Percentiles rank a stretch among this genome's conserved stretches.
Evolutionary conservation across 2,888 invertebrate species (phyloP).

Genomic region (Gari tellinella): DNA sequence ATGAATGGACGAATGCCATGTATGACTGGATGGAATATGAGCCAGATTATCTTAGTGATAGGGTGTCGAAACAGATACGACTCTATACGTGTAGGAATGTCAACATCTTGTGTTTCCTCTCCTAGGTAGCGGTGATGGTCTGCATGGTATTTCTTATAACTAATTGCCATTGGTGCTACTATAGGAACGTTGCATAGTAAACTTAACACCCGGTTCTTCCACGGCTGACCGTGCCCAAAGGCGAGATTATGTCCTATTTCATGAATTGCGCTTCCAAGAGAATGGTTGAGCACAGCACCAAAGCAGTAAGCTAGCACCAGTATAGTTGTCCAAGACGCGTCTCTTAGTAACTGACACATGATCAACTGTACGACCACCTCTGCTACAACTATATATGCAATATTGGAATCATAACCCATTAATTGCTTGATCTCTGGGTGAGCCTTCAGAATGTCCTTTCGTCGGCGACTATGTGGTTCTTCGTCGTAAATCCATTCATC

Average conservation of each 20-base stretch:
- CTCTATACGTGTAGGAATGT: slow-evolving; percentile 83
- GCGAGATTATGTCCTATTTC: slow-evolving; percentile 84
- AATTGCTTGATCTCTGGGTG: slow-evolving; percentile 84
- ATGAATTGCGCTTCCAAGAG: slow-evolving; percentile 83
- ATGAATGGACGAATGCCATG: slow-evolving; percentile 82
- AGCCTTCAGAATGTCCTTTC: slow-evolving; percentile 92
- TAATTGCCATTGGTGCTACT: slow-evolving; percentile 82
- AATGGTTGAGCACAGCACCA: slow-evolving; percentile 83
- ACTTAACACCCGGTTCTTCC: slow-evolving; percentile 80
- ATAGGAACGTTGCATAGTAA: slow-evolving; percentile 83
- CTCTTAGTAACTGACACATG: slow-evolving; percentile 73
- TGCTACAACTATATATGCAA: slow-evolving; percentile 73
- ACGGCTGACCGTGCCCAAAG: slow-evolving; percentile 81
- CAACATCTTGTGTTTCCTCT: slow-evolving; percentile 83
- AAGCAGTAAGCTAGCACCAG: slow-evolving; percentile 76
- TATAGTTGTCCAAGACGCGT: slow-evolving; percentile 77
- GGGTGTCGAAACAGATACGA: slow-evolving; percentile 80
- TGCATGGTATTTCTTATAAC: slow-evolving; percentile 84
- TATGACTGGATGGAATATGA: slow-evolving; percentile 81
- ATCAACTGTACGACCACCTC: slow-evolving; percentile 77
- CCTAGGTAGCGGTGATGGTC: slow-evolving; percentile 84
- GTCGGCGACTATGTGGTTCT: slow-evolving; percentile 97
- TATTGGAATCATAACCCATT: slow-evolving; percentile 82
- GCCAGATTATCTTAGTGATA: slow-evolving; percentile 82
- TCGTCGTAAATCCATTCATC: slow-evolving; percentile 96